Evolutionary conservation across 2,888 invertebrate genomes (phyloP), one percentile per base, ranked within the genome.

Genomic region (Lysandra coridon): DNA sequence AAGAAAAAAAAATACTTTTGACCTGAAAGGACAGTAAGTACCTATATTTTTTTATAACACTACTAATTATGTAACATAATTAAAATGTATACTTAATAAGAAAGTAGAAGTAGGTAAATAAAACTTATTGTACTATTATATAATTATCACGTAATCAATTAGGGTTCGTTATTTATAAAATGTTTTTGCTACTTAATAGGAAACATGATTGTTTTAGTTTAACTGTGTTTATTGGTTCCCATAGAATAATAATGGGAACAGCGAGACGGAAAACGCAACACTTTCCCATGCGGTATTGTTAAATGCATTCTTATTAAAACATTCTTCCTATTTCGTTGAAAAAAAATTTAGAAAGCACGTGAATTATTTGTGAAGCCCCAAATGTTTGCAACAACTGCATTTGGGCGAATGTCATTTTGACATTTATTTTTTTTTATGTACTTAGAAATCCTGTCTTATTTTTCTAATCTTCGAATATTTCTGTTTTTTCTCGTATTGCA

Each of bases 221-320:
- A 30, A 76, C 53, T 23, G 14, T 23, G 75, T 53, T 53, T 76
- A 76, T 17, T 76, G 33, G 76, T 76, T 76, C 76, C 44, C 76
- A 76, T 33, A 17, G 5, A 76, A 76, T 57, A 76, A 57, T 76
- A 33, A 76, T 76, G 76, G 76, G 76, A 76, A 57, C 76, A 57
- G 33, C 2, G 53, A 17, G 17, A 53, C 76, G 76, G 76, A 49
- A 76, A 53, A 49, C 33, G 76, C 57, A 76, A 76, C 57, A 57
- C 76, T 76, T 76, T 76, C 76, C 76, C 76, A 76, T 53, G 76
- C 49, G 10, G 57, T 76, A 33, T 76, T 76, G 76, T 76, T 53
- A 23, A 23, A 57, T 30, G 57, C 30, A 57, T 53, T 53, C 49
- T 12, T 33, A 57, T 76, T 76, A 76, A 5, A 53, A 76, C 6